Percentiles rank a stretch among this genome's conserved stretches.
These are phyloP conservation scores for Actinia tenebrosa DNA, from an alignment of 64 coral and sea anemone species.

Conservation along the genomic window DNA sequence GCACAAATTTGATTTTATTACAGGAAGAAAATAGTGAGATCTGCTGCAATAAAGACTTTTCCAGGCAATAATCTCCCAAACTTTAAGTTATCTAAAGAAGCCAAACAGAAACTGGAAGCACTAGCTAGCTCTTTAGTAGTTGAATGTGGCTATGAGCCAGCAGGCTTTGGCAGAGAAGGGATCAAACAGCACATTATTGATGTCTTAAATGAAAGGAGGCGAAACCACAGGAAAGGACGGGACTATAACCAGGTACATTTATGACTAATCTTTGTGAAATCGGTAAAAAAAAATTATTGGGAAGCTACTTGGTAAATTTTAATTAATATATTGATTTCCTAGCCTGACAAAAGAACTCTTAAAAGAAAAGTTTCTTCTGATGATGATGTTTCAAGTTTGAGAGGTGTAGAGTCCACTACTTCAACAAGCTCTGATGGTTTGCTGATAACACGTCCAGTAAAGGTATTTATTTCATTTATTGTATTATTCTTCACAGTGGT, in stretches of 20 bases:
- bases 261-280: too few relatives aligned
- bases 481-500: too few relatives aligned
- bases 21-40: slow-evolving; percentile 7
- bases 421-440: not conserved
- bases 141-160: not conserved
- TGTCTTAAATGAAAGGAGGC: slow-evolving; percentile 9
- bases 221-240: slow-evolving; percentile 10
- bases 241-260: slow-evolving; percentile 2
- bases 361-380: not conserved
- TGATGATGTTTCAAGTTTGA: not conserved
- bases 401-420: not conserved
- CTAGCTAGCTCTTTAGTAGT: not conserved
- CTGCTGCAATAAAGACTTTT: slow-evolving; percentile 14
- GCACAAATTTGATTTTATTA: not conserved
- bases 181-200: slow-evolving; percentile 27
- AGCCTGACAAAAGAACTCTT: slow-evolving; percentile 12
- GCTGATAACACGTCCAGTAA: not conserved
- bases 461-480: not conserved
- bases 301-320: not conserved
- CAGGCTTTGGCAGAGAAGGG: not conserved
- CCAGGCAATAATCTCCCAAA: slow-evolving; percentile 27
- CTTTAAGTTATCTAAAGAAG: not conserved
- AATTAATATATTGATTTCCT: not conserved
- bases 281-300: not conserved
- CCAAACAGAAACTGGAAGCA: not conserved